Base-by-base conservation (phyloP, 2,888 invertebrate genomes). In the Caenorhabditis auriculariae region DNA sequence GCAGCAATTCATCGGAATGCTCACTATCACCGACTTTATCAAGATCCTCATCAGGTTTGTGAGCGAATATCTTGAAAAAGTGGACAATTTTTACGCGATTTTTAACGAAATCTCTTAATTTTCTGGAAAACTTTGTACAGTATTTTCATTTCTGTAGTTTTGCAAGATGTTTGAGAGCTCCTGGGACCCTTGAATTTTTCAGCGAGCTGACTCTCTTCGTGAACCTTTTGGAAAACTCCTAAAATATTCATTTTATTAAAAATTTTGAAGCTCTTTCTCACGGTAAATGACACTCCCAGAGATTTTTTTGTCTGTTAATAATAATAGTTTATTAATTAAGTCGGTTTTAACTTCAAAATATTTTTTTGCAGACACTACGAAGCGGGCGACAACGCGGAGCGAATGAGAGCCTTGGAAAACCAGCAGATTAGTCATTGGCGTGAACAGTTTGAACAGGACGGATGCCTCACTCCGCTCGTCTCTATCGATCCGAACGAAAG, bases 1-100 rank as follows among this genome's bases (percentile, higher is more conserved):
- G 77, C 94, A 76, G 52, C 60, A 72, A 24, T 81, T 81, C 52
- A 90, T 96, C 66, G 98, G 96, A 75, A 81, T 85, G 85, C 76
- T 85, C 59, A 86, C 85, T 3, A 85, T 85, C 50, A 86, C 85
- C 41, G 85, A 85, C 72, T 86, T 85, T 66, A 85, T 85, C 65
- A 82, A 83, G 57, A 85, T 86, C 43, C 76, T 85, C 39, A 82
- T 85, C 73, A 74, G 69, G 78, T 78, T 43, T 46, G 66, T 61
- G 19, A 5, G 2, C 5, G 26, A 17, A 23, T 39, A 17, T 37
- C 26, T 17, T 37, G 19, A 32, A 41, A 24, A 41, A n/a, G 23
- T 42, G 15, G 15, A 19, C 15, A 12, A 5, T 23, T 19, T 15
- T 44, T 44, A 26, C 27, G 24, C 45, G 45, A 12, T 41, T 19